phyloP scores from a whole-genome alignment of 2,113 vertebrate genomes.

The Procapra przewalskii region DNA sequence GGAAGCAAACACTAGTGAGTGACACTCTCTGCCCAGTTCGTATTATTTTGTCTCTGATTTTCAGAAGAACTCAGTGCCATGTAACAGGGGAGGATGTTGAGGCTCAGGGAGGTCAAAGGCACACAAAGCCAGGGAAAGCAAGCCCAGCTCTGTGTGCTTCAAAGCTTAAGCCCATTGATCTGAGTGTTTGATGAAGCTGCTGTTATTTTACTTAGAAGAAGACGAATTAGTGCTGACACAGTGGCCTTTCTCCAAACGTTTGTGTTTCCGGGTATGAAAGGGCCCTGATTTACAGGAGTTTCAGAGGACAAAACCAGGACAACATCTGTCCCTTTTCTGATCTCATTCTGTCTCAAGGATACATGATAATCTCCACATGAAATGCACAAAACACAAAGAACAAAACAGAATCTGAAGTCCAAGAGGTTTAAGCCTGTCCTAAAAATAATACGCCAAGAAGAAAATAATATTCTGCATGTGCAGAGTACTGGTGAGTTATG shows the following conservation, averaged over 20 bases:
- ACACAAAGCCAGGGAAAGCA: neutral
- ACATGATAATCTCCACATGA: neutral
- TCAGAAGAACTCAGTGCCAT: neutral
- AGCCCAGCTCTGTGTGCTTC: neutral
- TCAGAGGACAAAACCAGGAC: neutral
- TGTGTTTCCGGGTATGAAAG: neutral
- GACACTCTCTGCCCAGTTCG: neutral
- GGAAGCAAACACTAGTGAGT: neutral
- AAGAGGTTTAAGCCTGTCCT: neutral
- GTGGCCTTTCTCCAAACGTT: neutral
- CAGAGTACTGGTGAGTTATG: neutral
- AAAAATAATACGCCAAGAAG: neutral
- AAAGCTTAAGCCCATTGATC: neutral
- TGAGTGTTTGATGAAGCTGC: neutral
- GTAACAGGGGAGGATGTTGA: neutral
- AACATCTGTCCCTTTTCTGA: neutral
- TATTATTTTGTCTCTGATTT: neutral
- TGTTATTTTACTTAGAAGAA: neutral
- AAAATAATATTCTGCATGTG: neutral
- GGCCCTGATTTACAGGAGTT: neutral
- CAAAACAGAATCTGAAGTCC: neutral
- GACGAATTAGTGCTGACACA: neutral
- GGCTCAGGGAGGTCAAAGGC: neutral
- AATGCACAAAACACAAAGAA: neutral
- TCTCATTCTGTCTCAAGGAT: neutral